Evolutionary conservation across 1,140 invertebrate genomes (phyloP).

Genomic region (Tachypleus tridentatus): DNA sequence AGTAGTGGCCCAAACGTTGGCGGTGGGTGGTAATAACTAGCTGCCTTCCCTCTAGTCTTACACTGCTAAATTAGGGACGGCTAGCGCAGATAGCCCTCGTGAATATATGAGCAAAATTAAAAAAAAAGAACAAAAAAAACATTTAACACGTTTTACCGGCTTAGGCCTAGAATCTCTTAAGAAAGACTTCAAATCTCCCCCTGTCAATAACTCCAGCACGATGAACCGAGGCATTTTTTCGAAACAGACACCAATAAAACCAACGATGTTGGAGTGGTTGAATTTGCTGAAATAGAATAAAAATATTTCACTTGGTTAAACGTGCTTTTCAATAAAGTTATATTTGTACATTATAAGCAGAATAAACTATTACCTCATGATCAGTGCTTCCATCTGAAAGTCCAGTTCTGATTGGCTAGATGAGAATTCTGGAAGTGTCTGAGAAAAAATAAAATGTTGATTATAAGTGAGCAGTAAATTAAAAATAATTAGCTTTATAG

Average conservation of each 20-base stretch:
- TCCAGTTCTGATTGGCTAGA: conserved; percentile 81
- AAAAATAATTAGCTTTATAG: neutral
- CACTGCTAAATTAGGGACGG: too few relatives aligned
- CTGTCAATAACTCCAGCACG: conserved; percentile 84
- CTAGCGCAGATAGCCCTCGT: too few relatives aligned
- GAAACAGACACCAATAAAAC: conserved; percentile 89
- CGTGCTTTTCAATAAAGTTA: too few relatives aligned
- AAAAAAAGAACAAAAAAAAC: too few relatives aligned
- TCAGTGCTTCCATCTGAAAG: conserved; percentile 93
- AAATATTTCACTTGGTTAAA: neutral
- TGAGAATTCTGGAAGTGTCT: conserved; percentile 75
- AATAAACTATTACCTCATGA: conserved; percentile 51
- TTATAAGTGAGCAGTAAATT: neutral
- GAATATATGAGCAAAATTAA: too few relatives aligned
- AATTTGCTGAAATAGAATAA: conserved; percentile 55
- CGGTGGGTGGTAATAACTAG: too few relatives aligned
- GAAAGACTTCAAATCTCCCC: conserved; percentile 92
- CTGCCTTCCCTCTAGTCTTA: too few relatives aligned
- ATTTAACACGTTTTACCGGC: conserved; percentile 41
- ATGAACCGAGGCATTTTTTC: conserved; percentile 75
- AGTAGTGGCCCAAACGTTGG: too few relatives aligned
- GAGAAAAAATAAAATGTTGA: neutral
- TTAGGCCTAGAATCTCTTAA: conserved; percentile 78
- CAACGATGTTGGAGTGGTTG: conserved; percentile 95
- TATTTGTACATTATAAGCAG: too few relatives aligned